Conservation (phyloP, 2,888 invertebrate genomes). For the Drosophila crucigera region DNA sequence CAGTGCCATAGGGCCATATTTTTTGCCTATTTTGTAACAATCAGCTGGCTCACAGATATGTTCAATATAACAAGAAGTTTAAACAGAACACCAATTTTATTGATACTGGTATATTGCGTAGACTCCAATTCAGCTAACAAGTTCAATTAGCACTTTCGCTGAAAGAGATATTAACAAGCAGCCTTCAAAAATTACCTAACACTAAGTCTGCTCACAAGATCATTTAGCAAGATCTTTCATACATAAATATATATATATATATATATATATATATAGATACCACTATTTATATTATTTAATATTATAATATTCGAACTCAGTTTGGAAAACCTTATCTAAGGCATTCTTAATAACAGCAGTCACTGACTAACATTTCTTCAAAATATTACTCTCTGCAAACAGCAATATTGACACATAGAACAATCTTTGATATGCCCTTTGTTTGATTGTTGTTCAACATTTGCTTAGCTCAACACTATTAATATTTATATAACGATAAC, state of each 20-base stretch:
- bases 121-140: background rate
- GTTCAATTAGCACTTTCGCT: constrained; percentile 2
- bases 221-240: background rate
- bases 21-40: background rate
- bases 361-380: background rate
- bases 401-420: background rate
- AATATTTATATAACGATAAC: background rate
- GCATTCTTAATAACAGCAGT: background rate
- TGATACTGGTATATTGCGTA: background rate
- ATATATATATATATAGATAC: background rate
- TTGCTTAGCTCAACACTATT: background rate
- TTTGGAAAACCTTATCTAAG: too few species aligned
- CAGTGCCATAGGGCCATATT: background rate
- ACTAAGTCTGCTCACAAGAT: background rate
- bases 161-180: background rate
- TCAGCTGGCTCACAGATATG: background rate
- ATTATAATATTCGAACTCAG: background rate
- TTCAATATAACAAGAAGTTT: background rate
- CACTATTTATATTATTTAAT: background rate
- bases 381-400: background rate
- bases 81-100: background rate
- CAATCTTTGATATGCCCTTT: background rate
- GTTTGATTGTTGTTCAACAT: background rate
- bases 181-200: background rate
- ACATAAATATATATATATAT: background rate